Conservation (phyloP, 37 sponge, comb jelly and placozoan genomes). For the Haliclona indistincta region DNA sequence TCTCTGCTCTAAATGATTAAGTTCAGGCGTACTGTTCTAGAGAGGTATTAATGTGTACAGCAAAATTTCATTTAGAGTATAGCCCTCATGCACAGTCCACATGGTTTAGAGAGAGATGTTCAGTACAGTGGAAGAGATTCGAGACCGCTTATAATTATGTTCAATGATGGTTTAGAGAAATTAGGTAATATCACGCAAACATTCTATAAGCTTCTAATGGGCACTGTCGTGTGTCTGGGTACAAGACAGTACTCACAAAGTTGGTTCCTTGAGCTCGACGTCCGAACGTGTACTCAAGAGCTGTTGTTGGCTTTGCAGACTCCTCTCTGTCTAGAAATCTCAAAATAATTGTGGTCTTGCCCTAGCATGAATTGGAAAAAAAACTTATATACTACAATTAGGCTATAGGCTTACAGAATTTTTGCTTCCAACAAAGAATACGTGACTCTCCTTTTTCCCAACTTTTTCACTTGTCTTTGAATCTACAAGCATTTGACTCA, state of each 20-base stretch:
- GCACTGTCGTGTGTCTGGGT: neutral
- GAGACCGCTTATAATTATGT: no score
- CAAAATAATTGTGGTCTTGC: slow-evolving; percentile 86
- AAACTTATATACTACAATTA: neutral
- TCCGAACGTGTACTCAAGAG: slow-evolving; percentile 93
- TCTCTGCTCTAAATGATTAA: no score
- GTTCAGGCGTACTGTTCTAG: no score
- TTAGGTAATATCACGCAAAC: neutral
- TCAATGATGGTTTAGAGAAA: no score
- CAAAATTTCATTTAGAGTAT: no score
- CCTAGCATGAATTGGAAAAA: slow-evolving; percentile 31
- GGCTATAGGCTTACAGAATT: slow-evolving; percentile 47
- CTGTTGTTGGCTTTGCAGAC: slow-evolving; percentile 83
- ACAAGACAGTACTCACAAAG: slow-evolving; percentile 52
- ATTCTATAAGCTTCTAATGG: neutral
- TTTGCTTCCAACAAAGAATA: slow-evolving; percentile 68
- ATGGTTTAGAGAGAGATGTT: no score
- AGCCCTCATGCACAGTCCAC: no score
- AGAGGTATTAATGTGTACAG: no score
- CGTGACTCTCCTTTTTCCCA: slow-evolving; percentile 7
- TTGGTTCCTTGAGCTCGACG: slow-evolving; percentile 68
- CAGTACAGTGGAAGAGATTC: no score
- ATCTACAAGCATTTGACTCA: neutral
- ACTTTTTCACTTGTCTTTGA: neutral
- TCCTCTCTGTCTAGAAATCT: slow-evolving; percentile 94